Percentiles rank a stretch among this genome's conserved stretches.
Conservation (phyloP, 2,113 vertebrate genomes). For the Micronycteris hirsuta region DNA sequence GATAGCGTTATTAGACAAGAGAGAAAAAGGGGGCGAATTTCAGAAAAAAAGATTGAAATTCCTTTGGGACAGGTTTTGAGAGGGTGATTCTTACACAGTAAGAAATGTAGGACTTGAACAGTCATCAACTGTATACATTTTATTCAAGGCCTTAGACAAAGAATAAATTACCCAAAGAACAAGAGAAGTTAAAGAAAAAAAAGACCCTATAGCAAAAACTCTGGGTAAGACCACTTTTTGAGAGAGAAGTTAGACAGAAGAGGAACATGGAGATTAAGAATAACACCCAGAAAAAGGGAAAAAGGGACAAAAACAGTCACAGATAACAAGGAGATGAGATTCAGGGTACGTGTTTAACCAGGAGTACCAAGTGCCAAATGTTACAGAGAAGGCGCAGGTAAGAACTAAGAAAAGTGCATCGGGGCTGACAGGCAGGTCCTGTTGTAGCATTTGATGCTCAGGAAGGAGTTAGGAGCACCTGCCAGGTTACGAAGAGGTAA, state of each 20-base stretch:
- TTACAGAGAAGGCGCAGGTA: rapidly evolving
- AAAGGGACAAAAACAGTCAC: not conserved
- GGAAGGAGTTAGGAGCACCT: not conserved
- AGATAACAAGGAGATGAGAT: not conserved
- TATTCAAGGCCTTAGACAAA: not conserved
- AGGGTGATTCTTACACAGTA: not conserved
- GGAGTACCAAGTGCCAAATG: no score
- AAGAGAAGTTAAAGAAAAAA: not conserved
- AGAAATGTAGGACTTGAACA: not conserved
- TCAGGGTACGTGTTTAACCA: not conserved
- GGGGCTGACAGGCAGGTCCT: not conserved
- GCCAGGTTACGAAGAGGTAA: not conserved
- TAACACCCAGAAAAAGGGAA: not conserved
- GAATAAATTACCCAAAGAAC: not conserved
- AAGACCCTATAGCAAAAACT: not conserved
- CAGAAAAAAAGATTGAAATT: not conserved
- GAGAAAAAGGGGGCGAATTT: not conserved
- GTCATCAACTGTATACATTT: not conserved
- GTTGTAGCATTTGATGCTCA: not conserved
- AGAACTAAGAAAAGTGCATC: not conserved
- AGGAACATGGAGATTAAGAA: not conserved
- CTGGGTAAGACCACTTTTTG: not conserved
- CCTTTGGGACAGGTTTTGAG: not conserved
- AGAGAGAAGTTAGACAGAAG: not conserved
- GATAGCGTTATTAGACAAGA: not conserved